A percentile compares a stretch with the other conserved stretches of the same genome.
These are phyloP conservation scores for Xyliphius kryptos DNA, from an alignment of 2,113 vertebrate species.

Conservation along the genomic window DNA sequence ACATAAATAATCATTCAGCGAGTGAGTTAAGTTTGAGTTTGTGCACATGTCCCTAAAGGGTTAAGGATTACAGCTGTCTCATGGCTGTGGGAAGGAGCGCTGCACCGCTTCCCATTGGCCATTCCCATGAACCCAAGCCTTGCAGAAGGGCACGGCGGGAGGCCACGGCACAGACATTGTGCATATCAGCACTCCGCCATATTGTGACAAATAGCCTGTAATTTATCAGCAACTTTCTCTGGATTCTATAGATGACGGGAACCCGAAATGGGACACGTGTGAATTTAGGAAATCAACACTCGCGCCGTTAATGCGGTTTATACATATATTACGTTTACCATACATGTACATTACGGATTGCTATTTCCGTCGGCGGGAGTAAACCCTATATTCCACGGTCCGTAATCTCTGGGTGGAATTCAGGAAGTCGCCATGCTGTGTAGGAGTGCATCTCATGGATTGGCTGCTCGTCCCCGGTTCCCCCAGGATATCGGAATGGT, in stretches of 20 bases:
- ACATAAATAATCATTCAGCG: neutral
- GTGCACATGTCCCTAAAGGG: constrained; percentile 42
- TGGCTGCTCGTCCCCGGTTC: constrained; percentile 17
- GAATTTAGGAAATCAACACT: too few species aligned
- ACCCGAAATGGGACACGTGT: neutral
- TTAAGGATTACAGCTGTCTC: constrained; percentile 90
- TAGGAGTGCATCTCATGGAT: constrained; percentile 21
- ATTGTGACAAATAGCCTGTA: constrained; percentile 60
- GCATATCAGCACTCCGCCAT: constrained; percentile 54
- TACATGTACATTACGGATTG: too few species aligned
- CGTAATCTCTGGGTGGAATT: constrained; percentile 20
- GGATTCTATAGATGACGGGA: constrained; percentile 42
- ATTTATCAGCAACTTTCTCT: constrained; percentile 64
- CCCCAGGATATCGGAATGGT: constrained; percentile 30
- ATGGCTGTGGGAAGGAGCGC: constrained; percentile 90
- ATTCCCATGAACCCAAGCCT: constrained; percentile 90
- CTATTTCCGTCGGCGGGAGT: neutral
- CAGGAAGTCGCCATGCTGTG: constrained; percentile 26
- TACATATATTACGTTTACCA: too few species aligned
- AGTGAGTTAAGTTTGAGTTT: constrained; percentile 33
- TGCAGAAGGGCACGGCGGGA: constrained; percentile 70
- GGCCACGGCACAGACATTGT: constrained; percentile 66
- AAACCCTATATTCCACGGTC: neutral
- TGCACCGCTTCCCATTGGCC: constrained; percentile 82
- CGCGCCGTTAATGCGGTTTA: too few species aligned